Evolutionary conservation across 1,140 invertebrate genomes (phyloP).

Genomic region (Bactericera cockerelli): DNA sequence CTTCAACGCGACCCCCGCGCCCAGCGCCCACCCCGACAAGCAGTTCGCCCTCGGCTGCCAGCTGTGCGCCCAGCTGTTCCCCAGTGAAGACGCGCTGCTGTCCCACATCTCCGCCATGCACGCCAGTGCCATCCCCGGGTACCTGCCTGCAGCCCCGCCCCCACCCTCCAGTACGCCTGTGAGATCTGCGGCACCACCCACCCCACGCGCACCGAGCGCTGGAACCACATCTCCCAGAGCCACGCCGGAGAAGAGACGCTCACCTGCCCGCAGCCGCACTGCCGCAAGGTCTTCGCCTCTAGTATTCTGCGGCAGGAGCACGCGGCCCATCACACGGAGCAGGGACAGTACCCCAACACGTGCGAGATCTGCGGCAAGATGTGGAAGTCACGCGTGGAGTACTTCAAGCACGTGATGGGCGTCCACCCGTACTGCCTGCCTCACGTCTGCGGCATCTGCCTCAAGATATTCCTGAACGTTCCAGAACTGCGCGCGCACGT

Average conservation of each 20-base stretch:
- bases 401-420: slow-evolving; percentile 40
- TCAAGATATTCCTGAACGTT: slow-evolving; percentile 36
- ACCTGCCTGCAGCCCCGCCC: slow-evolving; percentile 17
- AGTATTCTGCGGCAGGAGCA: slow-evolving; percentile 33
- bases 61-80: slow-evolving; percentile 34
- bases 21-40: background rate
- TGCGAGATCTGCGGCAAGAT: slow-evolving; percentile 35
- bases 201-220: slow-evolving; percentile 36
- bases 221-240: slow-evolving; percentile 33
- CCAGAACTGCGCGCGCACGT: slow-evolving; percentile 32
- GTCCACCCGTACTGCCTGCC: slow-evolving; percentile 37
- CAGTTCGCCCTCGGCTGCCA: slow-evolving; percentile 27
- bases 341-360: slow-evolving; percentile 29
- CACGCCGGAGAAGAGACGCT: slow-evolving; percentile 31
- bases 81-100: slow-evolving; percentile 33
- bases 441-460: slow-evolving; percentile 37
- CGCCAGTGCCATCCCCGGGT: slow-evolving; percentile 21
- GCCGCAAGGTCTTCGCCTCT: slow-evolving; percentile 36
- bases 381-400: slow-evolving; percentile 37
- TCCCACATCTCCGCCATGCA: slow-evolving; percentile 35
- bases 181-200: slow-evolving; percentile 36
- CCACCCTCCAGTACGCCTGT: slow-evolving; percentile 34
- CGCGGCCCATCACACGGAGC: slow-evolving; percentile 30
- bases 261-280: slow-evolving; percentile 31
- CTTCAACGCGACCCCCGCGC: slow-evolving; percentile 9